Conservation (phyloP, 1,140 invertebrate species). For the Drosophila sproati region DNA sequence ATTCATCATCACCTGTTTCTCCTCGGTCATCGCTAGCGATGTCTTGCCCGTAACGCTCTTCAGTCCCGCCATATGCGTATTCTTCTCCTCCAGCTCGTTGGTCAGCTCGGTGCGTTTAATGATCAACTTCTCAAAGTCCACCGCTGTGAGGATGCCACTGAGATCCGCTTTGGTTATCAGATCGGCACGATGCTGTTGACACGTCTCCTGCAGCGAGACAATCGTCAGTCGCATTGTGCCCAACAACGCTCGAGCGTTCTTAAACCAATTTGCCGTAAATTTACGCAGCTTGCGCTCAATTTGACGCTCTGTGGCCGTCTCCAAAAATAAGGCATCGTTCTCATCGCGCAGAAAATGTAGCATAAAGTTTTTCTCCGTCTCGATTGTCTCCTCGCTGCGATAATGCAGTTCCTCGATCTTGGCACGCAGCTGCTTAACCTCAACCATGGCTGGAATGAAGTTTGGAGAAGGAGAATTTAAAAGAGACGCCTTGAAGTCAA, state of each 20-base stretch:
- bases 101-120: constrained; percentile 84
- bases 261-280: constrained; percentile 79
- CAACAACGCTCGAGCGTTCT: constrained; percentile 70
- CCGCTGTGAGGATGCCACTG: constrained; percentile 82
- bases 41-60: constrained; percentile 84
- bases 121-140: constrained; percentile 85
- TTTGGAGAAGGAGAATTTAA: neutral
- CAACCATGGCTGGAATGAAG: constrained; percentile 50
- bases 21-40: constrained; percentile 73
- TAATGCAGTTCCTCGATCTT: constrained; percentile 73
- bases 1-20: constrained; percentile 77
- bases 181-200: constrained; percentile 71
- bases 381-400: constrained; percentile 69
- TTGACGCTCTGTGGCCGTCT: constrained; percentile 71
- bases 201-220: constrained; percentile 73
- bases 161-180: constrained; percentile 80
- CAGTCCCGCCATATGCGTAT: constrained; percentile 75
- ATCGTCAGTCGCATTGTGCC: constrained; percentile 78
- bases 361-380: constrained; percentile 76
- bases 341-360: constrained; percentile 75
- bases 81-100: constrained; percentile 84
- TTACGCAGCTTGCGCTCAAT: constrained; percentile 77
- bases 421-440: constrained; percentile 72
- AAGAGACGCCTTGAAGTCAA: too few relatives aligned
- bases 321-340: constrained; percentile 59